Conservation (phyloP, 2,113 vertebrate species). For the Struthio camelus region DNA sequence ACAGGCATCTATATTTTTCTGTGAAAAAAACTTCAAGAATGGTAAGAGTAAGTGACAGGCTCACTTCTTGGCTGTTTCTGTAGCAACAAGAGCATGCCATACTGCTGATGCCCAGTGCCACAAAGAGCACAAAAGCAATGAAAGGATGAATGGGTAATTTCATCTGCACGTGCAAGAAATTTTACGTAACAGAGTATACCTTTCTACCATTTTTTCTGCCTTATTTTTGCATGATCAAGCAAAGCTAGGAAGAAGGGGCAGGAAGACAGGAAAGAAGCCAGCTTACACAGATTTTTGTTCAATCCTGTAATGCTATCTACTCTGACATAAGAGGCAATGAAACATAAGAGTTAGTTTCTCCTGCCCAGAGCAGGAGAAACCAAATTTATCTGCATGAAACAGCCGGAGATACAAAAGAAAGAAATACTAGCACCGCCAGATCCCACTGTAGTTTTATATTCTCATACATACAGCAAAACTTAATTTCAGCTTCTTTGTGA, state of each 20-base stretch:
- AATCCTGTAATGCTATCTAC: not conserved
- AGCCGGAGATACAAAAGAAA: not conserved
- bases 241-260: not conserved
- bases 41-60: not conserved
- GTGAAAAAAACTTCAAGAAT: not conserved
- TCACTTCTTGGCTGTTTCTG: not conserved
- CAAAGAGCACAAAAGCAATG: not conserved
- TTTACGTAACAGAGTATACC: not conserved
- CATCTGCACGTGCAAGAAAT: not conserved
- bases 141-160: rapidly evolving
- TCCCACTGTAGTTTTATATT: not conserved
- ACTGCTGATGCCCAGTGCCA: no score
- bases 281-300: not conserved
- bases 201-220: not conserved
- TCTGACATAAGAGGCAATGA: constrained; percentile 12
- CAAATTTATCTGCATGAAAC: constrained; percentile 3
- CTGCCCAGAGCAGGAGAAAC: constrained; percentile 27
- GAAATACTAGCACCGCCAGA: not conserved
- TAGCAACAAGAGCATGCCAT: not conserved
- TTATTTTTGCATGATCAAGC: not conserved
- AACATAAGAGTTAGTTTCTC: not conserved
- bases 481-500: constrained; percentile 10
- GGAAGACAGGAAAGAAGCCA: not conserved
- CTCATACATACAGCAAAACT: not conserved
- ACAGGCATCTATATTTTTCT: not conserved